phyloP scores from a whole-genome alignment of 2,113 vertebrate genomes.

The Prunella himalayana region DNA sequence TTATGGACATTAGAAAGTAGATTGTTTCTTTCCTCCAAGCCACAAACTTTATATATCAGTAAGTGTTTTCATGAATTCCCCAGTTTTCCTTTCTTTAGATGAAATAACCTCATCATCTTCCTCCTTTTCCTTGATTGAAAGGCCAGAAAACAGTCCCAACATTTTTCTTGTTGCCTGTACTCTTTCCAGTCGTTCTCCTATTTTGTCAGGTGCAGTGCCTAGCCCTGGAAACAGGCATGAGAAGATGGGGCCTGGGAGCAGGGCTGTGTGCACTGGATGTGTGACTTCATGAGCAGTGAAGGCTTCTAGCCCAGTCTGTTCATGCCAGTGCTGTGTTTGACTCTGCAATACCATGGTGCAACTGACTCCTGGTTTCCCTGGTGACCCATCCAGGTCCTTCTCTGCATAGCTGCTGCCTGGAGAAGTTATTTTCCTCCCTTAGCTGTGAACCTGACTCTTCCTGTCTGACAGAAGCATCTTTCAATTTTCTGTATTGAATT shows the following conservation, averaged over 20 bases:
- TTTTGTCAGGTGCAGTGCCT: neutral
- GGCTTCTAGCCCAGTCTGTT: neutral
- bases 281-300: neutral
- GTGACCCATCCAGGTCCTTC: neutral
- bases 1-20: neutral
- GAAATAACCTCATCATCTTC: neutral
- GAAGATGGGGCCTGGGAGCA: neutral
- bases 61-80: neutral
- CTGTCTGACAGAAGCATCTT: neutral
- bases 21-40: neutral
- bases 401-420: neutral
- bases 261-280: neutral
- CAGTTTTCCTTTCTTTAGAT: neutral
- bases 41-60: neutral
- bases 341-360: accelerated
- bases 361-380: neutral
- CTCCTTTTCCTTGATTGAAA: neutral
- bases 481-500: neutral
- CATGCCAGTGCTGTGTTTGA: neutral
- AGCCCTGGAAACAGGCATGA: neutral
- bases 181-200: neutral
- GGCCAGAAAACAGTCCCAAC: neutral
- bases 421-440: neutral
- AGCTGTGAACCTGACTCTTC: neutral
- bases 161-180: neutral